These are phyloP conservation scores for Petrophora chlorosata DNA, from an alignment of 2,888 invertebrate species.

Conservation along the genomic window DNA sequence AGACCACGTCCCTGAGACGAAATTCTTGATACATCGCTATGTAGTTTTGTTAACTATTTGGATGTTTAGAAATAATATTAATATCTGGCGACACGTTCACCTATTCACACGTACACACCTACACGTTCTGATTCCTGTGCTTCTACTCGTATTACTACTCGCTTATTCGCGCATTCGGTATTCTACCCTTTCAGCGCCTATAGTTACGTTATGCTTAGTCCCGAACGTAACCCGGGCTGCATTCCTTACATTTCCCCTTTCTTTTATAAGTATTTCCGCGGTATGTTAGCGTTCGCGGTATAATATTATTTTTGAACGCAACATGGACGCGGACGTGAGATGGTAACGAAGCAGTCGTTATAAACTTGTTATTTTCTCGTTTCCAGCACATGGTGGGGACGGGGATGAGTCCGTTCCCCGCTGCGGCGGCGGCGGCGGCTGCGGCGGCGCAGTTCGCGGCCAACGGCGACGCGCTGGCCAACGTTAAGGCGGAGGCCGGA, in stretches of 20 bases:
- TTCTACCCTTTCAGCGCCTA: constrained; percentile 1
- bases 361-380: constrained; percentile 13
- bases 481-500: constrained; percentile 76
- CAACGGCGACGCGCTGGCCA: constrained; percentile 77
- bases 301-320: constrained; percentile 11
- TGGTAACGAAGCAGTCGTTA: constrained; percentile 9
- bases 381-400: constrained; percentile 97
- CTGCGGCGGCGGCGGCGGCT: constrained; percentile 85
- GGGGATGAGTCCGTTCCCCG: constrained; percentile 90
- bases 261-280: constrained; percentile 10
- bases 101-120: constrained; percentile 27
- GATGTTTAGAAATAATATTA: constrained; percentile 31
- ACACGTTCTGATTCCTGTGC: constrained; percentile 6
- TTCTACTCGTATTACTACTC: background rate
- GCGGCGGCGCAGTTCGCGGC: constrained; percentile 85
- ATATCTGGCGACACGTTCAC: constrained; percentile 29
- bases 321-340: constrained; percentile 8
- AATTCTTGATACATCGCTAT: constrained; percentile 49
- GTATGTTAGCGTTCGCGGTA: constrained; percentile 5
- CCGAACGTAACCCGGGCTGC: constrained; percentile 1
- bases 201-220: constrained; percentile 1
- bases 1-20: constrained; percentile 61
- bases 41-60: constrained; percentile 45
- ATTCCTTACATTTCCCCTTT: constrained; percentile 7
- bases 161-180: background rate